Conservation (phyloP, 2,797 vertebrate genomes). For the Syngnathus rostellatus region DNA sequence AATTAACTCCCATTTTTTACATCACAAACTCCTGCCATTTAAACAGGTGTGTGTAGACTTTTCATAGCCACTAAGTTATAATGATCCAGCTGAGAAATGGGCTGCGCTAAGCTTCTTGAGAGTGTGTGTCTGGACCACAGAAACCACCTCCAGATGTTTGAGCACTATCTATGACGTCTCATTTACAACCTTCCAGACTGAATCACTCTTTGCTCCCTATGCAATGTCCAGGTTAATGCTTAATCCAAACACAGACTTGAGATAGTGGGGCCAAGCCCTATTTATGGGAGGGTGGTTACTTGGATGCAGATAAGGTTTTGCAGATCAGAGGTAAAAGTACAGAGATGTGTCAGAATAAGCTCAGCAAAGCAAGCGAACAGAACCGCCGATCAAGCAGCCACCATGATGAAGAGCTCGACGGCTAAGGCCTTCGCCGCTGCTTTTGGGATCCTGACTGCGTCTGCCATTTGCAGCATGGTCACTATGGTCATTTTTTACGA, state of each 20-base stretch:
- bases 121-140: conserved; percentile 26
- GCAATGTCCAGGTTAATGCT: conserved; percentile 58
- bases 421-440: conserved; percentile 68
- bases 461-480: conserved; percentile 63
- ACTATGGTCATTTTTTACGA: conserved; percentile 71
- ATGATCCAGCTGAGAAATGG: neutral
- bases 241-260: conserved; percentile 47
- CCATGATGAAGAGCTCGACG: conserved; percentile 71
- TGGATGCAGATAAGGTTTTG: conserved; percentile 20
- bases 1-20: too few relatives aligned
- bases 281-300: conserved; percentile 49
- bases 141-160: conserved; percentile 62
- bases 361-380: conserved; percentile 7
- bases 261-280: conserved; percentile 41
- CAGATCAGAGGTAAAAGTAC: conserved; percentile 15
- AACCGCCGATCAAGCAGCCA: conserved; percentile 17
- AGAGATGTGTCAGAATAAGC: conserved; percentile 11
- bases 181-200: conserved; percentile 16
- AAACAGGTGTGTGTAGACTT: neutral
- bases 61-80: neutral
- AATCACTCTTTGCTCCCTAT: conserved; percentile 42
- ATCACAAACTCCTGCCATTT: neutral
- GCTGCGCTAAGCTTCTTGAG: neutral
- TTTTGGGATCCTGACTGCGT: conserved; percentile 58
- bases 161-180: conserved; percentile 34